Base-by-base conservation (phyloP, 30 jellyfish, hydroid and myxozoan species). In the Pseudorhiza aurosa region DNA sequence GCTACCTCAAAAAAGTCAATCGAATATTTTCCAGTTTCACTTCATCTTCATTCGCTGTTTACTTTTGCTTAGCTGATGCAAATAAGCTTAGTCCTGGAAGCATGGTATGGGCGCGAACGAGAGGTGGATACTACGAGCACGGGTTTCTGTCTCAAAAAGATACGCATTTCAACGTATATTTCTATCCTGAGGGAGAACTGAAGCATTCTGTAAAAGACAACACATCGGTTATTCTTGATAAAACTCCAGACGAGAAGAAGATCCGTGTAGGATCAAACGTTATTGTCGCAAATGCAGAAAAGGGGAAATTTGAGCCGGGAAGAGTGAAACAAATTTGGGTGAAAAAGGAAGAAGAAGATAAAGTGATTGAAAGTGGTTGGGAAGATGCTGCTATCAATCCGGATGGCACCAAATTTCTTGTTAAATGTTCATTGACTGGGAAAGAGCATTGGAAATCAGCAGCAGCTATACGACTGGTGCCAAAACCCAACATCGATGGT, bases 31-130 rank as follows among this genome's bases (percentile, higher is more conserved):
- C n/a, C n/a, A n/a, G n/a, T n/a, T n/a, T n/a, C n/a, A n/a, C n/a
- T n/a, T n/a, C n/a, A n/a, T n/a, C n/a, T n/a, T n/a, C n/a, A n/a
- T n/a, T n/a, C n/a, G n/a, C n/a, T n/a, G n/a, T n/a, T n/a, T n/a
- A n/a, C n/a, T n/a, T n/a, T 37, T 60, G 63, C 51, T 5, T 58
- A 85, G 96, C 62, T 49, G 96, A 85, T 65, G 96, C 43, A 18
- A 75, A 75, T 60, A 85, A 64, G 47, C 74, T 85, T 1, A 75
- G 67, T 15, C 90, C 96, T 4, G 98, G 98, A 0, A 85, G 98
- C 90, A 87, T 93, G 96, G 98, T 93, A 39, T 77, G 96, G 89
- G 94, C 96, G 4, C 89, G 98, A 1, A 93, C 82, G n/a, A 83
- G 68, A 28, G 64, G 51, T 31, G 98, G 98, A 0, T 74, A 65